A percentile compares a stretch with the other conserved stretches of the same genome.
Evolutionary conservation across 2,113 vertebrate species (phyloP).

Genomic region (Daubentonia madagascariensis): DNA sequence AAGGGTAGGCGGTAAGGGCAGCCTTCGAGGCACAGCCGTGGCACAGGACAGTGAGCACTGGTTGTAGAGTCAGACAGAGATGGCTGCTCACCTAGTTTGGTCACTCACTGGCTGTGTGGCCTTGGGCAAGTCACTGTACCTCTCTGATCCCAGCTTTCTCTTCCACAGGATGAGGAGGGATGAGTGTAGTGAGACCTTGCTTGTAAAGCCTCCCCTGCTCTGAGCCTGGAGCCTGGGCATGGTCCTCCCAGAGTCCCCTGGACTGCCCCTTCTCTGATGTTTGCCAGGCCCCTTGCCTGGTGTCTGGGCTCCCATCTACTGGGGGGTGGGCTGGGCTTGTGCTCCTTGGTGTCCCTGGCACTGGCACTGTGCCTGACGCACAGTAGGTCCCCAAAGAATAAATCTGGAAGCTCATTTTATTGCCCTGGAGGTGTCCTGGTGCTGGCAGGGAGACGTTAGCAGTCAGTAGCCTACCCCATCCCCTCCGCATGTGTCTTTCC

Average conservation of each 20-base stretch:
- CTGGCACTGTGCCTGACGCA: background rate
- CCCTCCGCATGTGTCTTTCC: background rate
- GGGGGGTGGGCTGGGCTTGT: background rate
- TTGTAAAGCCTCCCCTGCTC: too few species aligned
- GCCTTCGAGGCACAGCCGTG: background rate
- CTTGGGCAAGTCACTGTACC: background rate
- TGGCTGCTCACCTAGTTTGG: background rate
- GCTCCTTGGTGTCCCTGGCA: background rate
- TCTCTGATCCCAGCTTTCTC: background rate
- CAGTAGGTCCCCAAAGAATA: background rate
- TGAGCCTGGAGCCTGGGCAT: rapidly evolving
- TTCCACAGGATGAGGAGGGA: background rate
- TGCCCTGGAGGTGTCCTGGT: background rate
- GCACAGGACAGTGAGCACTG: background rate
- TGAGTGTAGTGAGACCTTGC: background rate
- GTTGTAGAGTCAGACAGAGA: background rate
- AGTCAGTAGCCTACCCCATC: rapidly evolving
- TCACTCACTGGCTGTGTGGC: background rate
- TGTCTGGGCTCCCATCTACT: background rate
- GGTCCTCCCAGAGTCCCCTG: background rate
- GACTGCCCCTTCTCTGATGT: background rate
- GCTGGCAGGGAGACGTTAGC: background rate
- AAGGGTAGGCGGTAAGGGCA: background rate
- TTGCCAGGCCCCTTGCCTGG: background rate
- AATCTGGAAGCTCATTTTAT: background rate